Evolutionary conservation across 2,888 invertebrate genomes (phyloP), one percentile per base, ranked within the genome.

Genomic region (Antheraea yamamai): DNA sequence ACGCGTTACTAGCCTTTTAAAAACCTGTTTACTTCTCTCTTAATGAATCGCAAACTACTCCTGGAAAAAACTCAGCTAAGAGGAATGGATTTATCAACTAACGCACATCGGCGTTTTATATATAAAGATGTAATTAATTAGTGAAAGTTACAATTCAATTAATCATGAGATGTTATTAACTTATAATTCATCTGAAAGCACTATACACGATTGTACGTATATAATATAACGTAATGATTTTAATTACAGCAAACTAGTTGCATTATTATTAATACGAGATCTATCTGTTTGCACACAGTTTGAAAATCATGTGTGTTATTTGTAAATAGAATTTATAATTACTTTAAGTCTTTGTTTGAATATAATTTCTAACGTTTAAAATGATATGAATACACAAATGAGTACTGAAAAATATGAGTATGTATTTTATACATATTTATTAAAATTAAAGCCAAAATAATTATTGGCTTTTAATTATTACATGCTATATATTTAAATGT

Each of bases 251-350:
- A n/a, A n/a, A 20, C 55, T 20, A 18, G 20, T n/a, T 55, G 8
- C 23, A 23, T 61, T 61, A 23, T n/a, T 12, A 12, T 61, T 61
- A 23, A 8, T 23, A 61, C 23, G 61, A 61, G 61, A 2, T 61
- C 1, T 8, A 61, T 61, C n/a, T 58, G 8, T 61, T 23, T 61
- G 61, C 23, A n/a, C n/a, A 61, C 61, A 61, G 23, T 23, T 61
- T 8, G 61, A 23, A 23, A n/a, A 23, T 23, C 7, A n/a, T 61
- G 61, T 61, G 16, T 58, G 3, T 58, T 4, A 58, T 58, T 61
- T 61, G 61, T 61, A 23, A 61, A 61, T 61, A 61, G 23, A 23
- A 61, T 61, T 55, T 61, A 61, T 61, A 61, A 61, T 61, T 61
- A 23, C 61, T 61, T 0, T 23, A 61, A 23, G 12, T 10, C 61